Percentiles rank a stretch among this genome's conserved stretches.
These are phyloP conservation scores for Eupithecia inturbata DNA, from an alignment of 2,888 invertebrate genomes.

Conservation along the genomic window DNA sequence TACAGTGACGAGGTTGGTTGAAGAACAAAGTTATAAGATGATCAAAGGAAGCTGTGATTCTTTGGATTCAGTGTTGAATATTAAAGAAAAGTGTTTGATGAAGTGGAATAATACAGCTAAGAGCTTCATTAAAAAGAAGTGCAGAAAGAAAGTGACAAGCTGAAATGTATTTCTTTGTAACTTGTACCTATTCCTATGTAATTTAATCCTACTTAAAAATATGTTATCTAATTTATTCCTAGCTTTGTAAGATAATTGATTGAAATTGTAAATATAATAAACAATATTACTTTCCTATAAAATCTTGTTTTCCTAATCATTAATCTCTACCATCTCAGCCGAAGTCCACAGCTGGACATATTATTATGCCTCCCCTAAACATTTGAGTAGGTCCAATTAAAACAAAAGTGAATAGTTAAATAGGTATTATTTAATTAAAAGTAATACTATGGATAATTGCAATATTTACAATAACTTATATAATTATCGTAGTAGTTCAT, in stretches of 20 bases:
- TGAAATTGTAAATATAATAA: neutral
- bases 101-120: slow-evolving; percentile 43
- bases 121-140: slow-evolving; percentile 44
- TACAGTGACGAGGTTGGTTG: slow-evolving; percentile 34
- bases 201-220: neutral
- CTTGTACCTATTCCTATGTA: neutral
- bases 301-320: neutral
- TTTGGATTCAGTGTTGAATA: slow-evolving; percentile 41
- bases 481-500: slow-evolving; percentile 62
- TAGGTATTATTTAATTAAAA: slow-evolving; percentile 34
- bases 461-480: slow-evolving; percentile 78
- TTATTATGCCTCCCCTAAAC: neutral
- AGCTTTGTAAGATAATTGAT: slow-evolving; percentile 6
- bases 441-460: slow-evolving; percentile 41
- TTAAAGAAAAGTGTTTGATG: slow-evolving; percentile 41
- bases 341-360: neutral
- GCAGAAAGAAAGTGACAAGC: slow-evolving; percentile 32
- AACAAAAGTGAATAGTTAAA: slow-evolving; percentile 57
- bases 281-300: neutral
- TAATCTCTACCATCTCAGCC: neutral
- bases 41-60: slow-evolving; percentile 29
- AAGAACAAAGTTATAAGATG: slow-evolving; percentile 24
- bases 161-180: neutral
- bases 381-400: neutral
- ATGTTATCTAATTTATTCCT: slow-evolving; percentile 1